A percentile compares a stretch with the other conserved stretches of the same genome.
Evolutionary conservation across 2,888 invertebrate genomes (phyloP).

Genomic region (Cephus runcator): DNA sequence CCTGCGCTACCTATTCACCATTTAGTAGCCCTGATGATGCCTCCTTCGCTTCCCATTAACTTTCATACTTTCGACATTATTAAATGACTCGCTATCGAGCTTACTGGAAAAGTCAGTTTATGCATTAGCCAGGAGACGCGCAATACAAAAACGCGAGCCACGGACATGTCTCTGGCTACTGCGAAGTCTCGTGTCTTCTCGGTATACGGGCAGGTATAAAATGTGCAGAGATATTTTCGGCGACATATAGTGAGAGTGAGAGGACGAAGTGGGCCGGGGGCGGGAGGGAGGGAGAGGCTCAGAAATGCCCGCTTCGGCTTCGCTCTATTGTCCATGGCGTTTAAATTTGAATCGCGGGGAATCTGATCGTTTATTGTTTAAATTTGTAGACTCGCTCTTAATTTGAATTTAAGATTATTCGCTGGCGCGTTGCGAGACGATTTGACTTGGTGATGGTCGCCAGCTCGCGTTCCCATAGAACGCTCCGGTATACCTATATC

Average conservation of each 20-base stretch:
- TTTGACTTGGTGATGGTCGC: constrained; percentile 62
- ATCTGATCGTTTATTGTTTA: constrained; percentile 63
- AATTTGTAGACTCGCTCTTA: constrained; percentile 62
- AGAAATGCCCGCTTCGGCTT: constrained; percentile 42
- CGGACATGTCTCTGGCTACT: too few relatives aligned
- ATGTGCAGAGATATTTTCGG: too few relatives aligned
- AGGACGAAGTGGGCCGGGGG: constrained; percentile 14
- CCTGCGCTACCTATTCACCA: constrained; percentile 4
- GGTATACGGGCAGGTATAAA: too few relatives aligned
- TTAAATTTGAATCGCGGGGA: constrained; percentile 61
- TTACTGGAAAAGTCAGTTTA: too few relatives aligned
- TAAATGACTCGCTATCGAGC: too few relatives aligned
- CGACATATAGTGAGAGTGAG: too few relatives aligned
- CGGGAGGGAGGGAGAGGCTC: constrained; percentile 28
- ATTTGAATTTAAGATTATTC: constrained; percentile 63
- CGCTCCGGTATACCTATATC: too few relatives aligned
- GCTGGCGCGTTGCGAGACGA: constrained; percentile 61
- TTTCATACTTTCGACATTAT: too few relatives aligned
- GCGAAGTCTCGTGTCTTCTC: too few relatives aligned
- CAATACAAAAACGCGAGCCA: too few relatives aligned
- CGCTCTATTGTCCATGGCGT: constrained; percentile 56
- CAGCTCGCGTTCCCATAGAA: constrained; percentile 32
- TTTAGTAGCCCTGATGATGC: constrained; percentile 2
- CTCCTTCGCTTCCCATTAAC: constrained; percentile 16
- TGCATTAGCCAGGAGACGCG: too few relatives aligned